These are phyloP conservation scores for Crioceris asparagi DNA, from an alignment of 2,888 invertebrate species.

Conservation along the genomic window DNA sequence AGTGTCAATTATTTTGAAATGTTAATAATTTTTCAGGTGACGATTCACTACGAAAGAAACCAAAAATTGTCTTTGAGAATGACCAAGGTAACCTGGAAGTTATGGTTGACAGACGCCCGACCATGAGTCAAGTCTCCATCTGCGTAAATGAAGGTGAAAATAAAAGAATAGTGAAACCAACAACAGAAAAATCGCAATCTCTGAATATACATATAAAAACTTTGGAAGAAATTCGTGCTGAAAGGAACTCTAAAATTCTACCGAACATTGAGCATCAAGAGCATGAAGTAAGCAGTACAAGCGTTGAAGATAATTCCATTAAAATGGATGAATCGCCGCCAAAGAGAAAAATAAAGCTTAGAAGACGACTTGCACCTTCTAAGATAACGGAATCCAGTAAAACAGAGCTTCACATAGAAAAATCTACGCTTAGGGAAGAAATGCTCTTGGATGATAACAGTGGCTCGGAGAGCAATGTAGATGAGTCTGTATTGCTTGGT, in stretches of 20 bases:
- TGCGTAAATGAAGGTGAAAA: constrained; percentile 9
- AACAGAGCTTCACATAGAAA: too few species aligned
- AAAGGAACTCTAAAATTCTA: constrained; percentile 19
- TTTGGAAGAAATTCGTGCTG: constrained; percentile 36
- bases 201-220: constrained; percentile 34
- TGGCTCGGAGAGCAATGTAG: too few species aligned
- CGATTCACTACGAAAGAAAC: constrained; percentile 13
- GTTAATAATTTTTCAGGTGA: constrained; percentile 9
- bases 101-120: constrained; percentile 1
- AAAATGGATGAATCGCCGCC: too few species aligned
- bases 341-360: too few species aligned
- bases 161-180: background rate
- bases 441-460: too few species aligned
- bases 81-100: constrained; percentile 11
- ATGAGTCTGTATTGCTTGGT: too few species aligned
- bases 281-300: constrained; percentile 29
- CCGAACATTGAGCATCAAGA: constrained; percentile 15
- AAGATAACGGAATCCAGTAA: too few species aligned
- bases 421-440: too few species aligned
- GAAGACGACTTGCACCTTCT: too few species aligned
- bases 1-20: background rate
- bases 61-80: constrained; percentile 10
- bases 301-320: constrained; percentile 14
- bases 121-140: background rate
- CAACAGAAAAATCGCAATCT: background rate